Evolutionary conservation across 1,140 invertebrate species (phyloP).

Genomic region (Micrasema longulum): DNA sequence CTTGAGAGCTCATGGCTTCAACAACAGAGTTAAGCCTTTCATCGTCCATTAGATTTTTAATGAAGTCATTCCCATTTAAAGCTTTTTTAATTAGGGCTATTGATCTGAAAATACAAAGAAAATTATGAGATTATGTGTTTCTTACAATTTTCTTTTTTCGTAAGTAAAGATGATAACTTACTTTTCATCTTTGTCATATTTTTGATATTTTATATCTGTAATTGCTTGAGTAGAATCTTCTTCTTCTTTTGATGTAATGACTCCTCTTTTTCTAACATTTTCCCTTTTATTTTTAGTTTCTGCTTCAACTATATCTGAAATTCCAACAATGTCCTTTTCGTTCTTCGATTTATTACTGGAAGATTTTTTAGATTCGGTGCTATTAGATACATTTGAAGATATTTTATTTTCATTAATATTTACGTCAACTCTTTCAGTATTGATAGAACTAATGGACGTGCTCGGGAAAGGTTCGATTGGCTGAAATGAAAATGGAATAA

Average conservation of each 20-base stretch:
- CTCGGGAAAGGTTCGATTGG: too few relatives aligned
- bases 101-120: slow-evolving; percentile 60
- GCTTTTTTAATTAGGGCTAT: slow-evolving; percentile 68
- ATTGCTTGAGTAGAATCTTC: slow-evolving; percentile 30
- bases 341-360: too few relatives aligned
- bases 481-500: too few relatives aligned
- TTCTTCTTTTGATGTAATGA: slow-evolving; percentile 9
- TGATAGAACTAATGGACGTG: too few relatives aligned
- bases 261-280: slow-evolving; percentile 14
- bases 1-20: slow-evolving; percentile 90
- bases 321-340: background rate
- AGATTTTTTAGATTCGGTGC: too few relatives aligned
- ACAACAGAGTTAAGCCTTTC: slow-evolving; percentile 87
- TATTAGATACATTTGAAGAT: too few relatives aligned
- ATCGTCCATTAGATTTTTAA: slow-evolving; percentile 89
- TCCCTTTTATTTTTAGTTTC: background rate
- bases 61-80: slow-evolving; percentile 90
- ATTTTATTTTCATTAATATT: too few relatives aligned
- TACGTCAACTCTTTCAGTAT: too few relatives aligned
- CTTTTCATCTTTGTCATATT: slow-evolving; percentile 63
- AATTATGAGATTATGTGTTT: too few relatives aligned
- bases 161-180: slow-evolving; percentile 57
- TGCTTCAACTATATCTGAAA: slow-evolving; percentile 12
- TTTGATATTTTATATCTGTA: slow-evolving; percentile 61
- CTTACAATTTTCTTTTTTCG: too few relatives aligned